Conservation (phyloP, 2,797 vertebrate species). For the Okamejei kenojei region DNA sequence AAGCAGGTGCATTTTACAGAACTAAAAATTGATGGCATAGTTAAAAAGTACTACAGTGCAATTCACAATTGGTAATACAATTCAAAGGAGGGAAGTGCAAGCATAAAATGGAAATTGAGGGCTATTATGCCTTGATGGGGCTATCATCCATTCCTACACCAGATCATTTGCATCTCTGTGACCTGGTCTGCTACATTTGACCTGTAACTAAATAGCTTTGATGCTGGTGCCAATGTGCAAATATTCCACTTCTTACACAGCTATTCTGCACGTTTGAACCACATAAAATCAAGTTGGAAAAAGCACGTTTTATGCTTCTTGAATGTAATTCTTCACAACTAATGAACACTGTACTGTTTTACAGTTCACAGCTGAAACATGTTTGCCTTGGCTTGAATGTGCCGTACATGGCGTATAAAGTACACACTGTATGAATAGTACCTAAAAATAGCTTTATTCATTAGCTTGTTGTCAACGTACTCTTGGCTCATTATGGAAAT, state of each 20-base stretch:
- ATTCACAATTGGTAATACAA: too few species aligned
- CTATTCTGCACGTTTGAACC: neutral
- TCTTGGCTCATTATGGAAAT: slow-evolving; percentile 15
- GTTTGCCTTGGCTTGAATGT: neutral
- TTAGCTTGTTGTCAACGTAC: slow-evolving; percentile 1
- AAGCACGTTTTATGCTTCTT: neutral
- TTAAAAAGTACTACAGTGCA: neutral
- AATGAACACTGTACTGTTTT: neutral
- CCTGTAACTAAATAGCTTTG: neutral
- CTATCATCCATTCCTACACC: neutral
- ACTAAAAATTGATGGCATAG: neutral
- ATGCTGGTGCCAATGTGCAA: neutral
- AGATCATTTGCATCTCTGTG: neutral
- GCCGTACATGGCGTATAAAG: neutral
- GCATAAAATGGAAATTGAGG: too few species aligned
- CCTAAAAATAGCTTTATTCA: slow-evolving; percentile 25
- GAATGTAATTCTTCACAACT: neutral
- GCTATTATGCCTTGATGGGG: too few species aligned
- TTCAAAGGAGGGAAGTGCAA: too few species aligned
- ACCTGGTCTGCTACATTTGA: neutral
- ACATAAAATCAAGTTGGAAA: neutral
- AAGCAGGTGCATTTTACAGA: neutral
- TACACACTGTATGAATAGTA: neutral
- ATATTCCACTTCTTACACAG: neutral
- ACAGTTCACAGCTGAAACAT: slow-evolving; percentile 5